Evolutionary conservation across 2,888 invertebrate genomes (phyloP).

Genomic region (Spodoptera littoralis): DNA sequence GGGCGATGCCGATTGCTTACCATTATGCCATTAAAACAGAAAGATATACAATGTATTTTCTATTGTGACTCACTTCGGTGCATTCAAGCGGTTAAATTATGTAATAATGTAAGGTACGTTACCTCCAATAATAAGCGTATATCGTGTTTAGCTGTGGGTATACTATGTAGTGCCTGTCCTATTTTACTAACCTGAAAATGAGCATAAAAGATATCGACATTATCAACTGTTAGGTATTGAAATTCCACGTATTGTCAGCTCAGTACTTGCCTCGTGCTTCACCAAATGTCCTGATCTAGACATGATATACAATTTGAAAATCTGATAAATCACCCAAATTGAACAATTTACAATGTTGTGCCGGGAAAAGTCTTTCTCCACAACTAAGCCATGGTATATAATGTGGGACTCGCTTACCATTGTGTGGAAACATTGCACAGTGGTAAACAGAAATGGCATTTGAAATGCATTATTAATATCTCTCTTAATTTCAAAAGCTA

Average conservation of each 20-base stretch:
- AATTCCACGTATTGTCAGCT: too few species aligned
- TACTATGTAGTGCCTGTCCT: conserved; percentile 69
- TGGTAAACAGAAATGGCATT: conserved; percentile 70
- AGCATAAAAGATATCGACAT: background rate
- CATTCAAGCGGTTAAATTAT: background rate
- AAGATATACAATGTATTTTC: too few species aligned
- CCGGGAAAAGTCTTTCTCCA: conserved; percentile 58
- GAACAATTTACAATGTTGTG: conserved; percentile 74
- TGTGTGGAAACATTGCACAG: conserved; percentile 77
- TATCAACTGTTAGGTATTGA: background rate
- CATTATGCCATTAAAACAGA: too few species aligned
- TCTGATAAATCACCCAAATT: conserved; percentile 77
- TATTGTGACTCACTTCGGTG: too few species aligned
- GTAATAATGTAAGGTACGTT: conserved; percentile 4
- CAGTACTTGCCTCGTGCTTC: conserved; percentile 67
- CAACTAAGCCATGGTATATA: conserved; percentile 73
- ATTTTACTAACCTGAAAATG: conserved; percentile 70
- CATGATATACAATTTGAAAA: conserved; percentile 74
- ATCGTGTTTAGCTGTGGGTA: conserved; percentile 74
- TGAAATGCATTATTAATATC: conserved; percentile 73
- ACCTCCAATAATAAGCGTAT: conserved; percentile 74
- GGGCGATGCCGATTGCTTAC: too few species aligned
- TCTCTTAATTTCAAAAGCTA: conserved; percentile 68
- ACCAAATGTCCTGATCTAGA: conserved; percentile 70
- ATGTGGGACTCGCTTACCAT: conserved; percentile 78